Conservation (phyloP, 2,113 vertebrate genomes). For the Eurystomus gularis region DNA sequence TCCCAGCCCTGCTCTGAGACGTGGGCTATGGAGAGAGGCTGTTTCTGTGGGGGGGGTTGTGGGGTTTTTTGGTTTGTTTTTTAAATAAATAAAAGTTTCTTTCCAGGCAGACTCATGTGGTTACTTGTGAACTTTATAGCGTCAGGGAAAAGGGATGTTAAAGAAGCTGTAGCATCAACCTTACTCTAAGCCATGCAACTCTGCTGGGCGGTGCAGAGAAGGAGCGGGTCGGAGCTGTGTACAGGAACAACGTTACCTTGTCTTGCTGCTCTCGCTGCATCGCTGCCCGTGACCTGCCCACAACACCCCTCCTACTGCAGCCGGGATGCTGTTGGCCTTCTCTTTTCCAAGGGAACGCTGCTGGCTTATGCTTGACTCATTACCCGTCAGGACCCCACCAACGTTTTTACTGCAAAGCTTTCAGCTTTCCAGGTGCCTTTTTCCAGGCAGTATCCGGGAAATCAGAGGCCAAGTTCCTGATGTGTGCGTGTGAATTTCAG, state of each 20-base stretch:
- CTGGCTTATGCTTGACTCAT: background rate
- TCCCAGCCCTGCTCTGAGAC: background rate
- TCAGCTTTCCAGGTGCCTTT: background rate
- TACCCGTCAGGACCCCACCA: background rate
- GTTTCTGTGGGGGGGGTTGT: background rate
- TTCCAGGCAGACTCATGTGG: background rate
- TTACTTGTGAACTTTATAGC: background rate
- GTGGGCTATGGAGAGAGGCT: background rate
- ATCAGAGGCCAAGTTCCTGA: background rate
- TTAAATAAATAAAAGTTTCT: slow-evolving; percentile 36
- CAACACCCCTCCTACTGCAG: background rate
- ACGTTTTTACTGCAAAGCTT: background rate
- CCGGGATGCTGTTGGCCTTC: background rate
- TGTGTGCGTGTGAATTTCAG: background rate
- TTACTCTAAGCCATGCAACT: background rate
- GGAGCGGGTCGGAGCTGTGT: background rate
- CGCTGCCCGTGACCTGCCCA: background rate
- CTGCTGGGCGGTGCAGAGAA: background rate
- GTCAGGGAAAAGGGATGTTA: background rate
- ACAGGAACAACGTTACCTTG: background rate
- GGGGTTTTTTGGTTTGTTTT: background rate
- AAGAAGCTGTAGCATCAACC: background rate
- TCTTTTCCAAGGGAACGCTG: background rate
- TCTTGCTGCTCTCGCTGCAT: background rate
- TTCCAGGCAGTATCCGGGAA: background rate